phyloP scores from a whole-genome alignment of 1,140 invertebrate genomes.

The Pemphigus obesinymphae region DNA sequence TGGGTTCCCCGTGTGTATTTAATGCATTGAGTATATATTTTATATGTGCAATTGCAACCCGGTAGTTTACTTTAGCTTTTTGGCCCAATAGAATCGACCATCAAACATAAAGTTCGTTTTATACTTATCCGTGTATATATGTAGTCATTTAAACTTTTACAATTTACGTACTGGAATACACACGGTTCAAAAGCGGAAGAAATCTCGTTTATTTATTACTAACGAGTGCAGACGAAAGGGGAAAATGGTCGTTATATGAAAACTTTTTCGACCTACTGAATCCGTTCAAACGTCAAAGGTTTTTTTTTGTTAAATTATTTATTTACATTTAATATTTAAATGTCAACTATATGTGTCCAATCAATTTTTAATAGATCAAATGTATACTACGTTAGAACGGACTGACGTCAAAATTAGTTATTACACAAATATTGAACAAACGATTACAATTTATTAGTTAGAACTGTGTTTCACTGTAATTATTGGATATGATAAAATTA shows the following conservation, averaged over 20 bases:
- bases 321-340: neutral
- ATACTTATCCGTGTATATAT: conserved; percentile 13
- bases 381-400: no score
- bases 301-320: conserved; percentile 20
- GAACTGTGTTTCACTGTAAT: no score
- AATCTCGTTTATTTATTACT: conserved; percentile 39
- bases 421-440: no score
- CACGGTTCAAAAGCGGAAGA: conserved; percentile 14
- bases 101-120: conserved; percentile 36
- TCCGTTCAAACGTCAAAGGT: conserved; percentile 2
- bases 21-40: conserved; percentile 1
- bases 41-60: conserved; percentile 1
- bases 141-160: conserved; percentile 35
- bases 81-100: neutral
- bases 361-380: neutral
- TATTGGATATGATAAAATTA: neutral
- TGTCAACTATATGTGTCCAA: neutral
- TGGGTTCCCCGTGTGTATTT: conserved; percentile 11
- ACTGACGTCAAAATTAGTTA: no score
- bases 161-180: conserved; percentile 17
- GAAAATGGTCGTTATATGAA: neutral
- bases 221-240: conserved; percentile 3
- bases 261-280: conserved; percentile 22
- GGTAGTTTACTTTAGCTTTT: conserved; percentile 15
- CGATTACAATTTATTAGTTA: neutral